Evolutionary conservation across 2,797 vertebrate species (phyloP).

Genomic region (Falco novaeseelandiae): DNA sequence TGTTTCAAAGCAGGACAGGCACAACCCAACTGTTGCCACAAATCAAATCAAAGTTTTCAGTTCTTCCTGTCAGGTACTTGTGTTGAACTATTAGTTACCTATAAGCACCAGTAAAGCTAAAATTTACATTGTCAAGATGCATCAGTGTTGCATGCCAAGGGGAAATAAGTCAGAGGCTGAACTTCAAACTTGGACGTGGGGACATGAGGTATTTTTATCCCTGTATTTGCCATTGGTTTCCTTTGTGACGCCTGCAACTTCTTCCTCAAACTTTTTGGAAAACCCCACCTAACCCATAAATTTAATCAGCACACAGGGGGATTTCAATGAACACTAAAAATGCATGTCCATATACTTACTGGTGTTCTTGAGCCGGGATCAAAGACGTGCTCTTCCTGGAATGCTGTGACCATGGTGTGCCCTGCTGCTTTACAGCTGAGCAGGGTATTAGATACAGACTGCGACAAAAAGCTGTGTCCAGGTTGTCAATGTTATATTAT

Average conservation of each 20-base stretch:
- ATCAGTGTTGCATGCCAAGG: neutral
- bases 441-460: neutral
- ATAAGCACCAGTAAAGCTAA: neutral
- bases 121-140: neutral
- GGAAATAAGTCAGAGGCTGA: neutral
- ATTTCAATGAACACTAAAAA: neutral
- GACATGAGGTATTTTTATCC: neutral
- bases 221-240: neutral
- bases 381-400: neutral
- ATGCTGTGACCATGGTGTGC: neutral
- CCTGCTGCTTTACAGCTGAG: neutral
- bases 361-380: neutral
- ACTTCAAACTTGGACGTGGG: rapidly evolving
- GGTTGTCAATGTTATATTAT: rapidly evolving
- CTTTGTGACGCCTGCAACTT: neutral
- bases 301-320: neutral
- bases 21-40: neutral
- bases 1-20: neutral
- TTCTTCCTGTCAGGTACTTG: neutral
- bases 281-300: neutral
- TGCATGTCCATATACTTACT: neutral
- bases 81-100: neutral
- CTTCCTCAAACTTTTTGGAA: neutral
- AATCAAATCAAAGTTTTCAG: neutral
- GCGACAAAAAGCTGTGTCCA: rapidly evolving